Evolutionary conservation across 2,797 vertebrate genomes (phyloP), one percentile per base, ranked within the genome.

Genomic region (Lepus townsendii): DNA sequence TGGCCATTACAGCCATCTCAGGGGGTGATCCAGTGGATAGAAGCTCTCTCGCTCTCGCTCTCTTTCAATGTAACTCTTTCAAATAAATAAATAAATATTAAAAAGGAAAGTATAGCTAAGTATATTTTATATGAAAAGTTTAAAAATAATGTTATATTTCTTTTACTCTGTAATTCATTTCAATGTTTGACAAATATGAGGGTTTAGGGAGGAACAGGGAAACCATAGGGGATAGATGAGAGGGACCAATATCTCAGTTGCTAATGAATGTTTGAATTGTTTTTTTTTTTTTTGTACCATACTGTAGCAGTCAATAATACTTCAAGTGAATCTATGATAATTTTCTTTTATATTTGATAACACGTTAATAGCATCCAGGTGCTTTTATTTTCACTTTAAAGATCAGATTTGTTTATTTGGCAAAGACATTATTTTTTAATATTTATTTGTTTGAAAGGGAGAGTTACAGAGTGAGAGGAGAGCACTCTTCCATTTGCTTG

Each of bases 271-370:
- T 26, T 62, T 80, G 42, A 42, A 42, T 87, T 47, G n/a, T 32
- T 11, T 57, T 22, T 69, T 57, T 83, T 32, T 11, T 57, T 22
- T 69, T 57, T 83, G 47, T 62, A 13, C 10, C 57, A 35, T 80
- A 47, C 26, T 52, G 17, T 73, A 83, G 84, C 91, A 30, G 30
- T 7, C 42, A 82, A 78, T 82, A 72, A 62, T 50, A 0, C 47
- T 20, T 22, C 88, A 54, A 93, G 73, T 86, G 38, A 92, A 93
- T 87, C 17, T 77, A 42, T n/a, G n/a, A 42, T 19, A 73, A 95
- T 69, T 90, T 26, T 2, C 20, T 93, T 83, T 87, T 30, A 60
- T 30, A 66, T 69, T 73, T 73, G 72, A 75, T 86, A 24, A 91
- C 42, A 20, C 72, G 77, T 94, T 60, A 69, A 19, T 30, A 86